Base-by-base conservation (phyloP, 2,888 invertebrate genomes). In the Lepeophtheirus nordmannii region DNA sequence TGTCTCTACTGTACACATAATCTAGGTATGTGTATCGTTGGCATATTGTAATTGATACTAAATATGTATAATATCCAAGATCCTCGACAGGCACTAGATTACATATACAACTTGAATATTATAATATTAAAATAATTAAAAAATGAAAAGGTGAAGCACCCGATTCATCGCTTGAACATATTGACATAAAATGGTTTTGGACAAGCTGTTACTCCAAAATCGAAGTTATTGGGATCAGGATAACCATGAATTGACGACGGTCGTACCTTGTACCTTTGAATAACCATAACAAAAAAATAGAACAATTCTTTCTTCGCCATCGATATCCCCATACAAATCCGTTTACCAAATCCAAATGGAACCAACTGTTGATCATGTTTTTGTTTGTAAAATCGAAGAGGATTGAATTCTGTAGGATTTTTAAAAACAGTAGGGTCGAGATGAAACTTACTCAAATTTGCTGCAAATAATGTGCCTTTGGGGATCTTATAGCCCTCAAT, bases 281-380 rank as follows among this genome's bases (percentile, higher is more conserved):
- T 12, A n/a, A 53, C 12, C 22, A 20, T 20, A 23, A 53, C 10
- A 53, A 63, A 53, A 53, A 63, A 63, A 10, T 46, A 46, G 56
- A 23, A 63, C 9, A 63, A 22, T 17, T 63, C 63, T 30, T 56
- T 63, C 53, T 63, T 63, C 7, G 63, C 63, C 14, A 63, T 22
- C 1, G 63, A 56, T 53, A 46, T 53, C 1, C 63, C 63, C 63
- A 63, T 63, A 20, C 63, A 63, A 46, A 63, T 23, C 23, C 63
- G 46, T 30, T 46, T 63, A 7, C 63, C 63, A 17, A 46, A 46
- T 14, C 53, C 53, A 46, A 46, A 46, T 14, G 53, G 53, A 46
- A 46, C 53, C 14, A 46, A 46, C 53, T 46, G 53, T 46, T 2
- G 5, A 8, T 46, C 53, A 14, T 1, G 2, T 17, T 46, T 8